A percentile compares a stretch with the other conserved stretches of the same genome.
These are phyloP conservation scores for Clarias batrachus DNA, from an alignment of 2,113 vertebrate genomes.

Conservation along the genomic window DNA sequence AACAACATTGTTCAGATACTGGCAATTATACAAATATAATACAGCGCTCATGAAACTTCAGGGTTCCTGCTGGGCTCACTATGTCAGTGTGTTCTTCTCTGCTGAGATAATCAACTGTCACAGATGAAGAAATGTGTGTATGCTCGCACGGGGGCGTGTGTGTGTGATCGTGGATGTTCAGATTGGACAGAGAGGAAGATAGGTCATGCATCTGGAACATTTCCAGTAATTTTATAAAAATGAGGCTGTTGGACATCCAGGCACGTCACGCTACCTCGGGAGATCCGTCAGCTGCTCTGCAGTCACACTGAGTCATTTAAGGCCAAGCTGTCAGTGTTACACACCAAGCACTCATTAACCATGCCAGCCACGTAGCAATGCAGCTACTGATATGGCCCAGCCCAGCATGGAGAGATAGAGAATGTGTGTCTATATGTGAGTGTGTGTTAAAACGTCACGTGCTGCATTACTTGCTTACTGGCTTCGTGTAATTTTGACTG, in stretches of 20 bases:
- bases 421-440: background rate
- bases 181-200: background rate
- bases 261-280: background rate
- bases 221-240: conserved; percentile 16
- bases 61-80: background rate
- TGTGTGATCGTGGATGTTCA: conserved; percentile 5
- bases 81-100: background rate
- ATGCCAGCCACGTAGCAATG: conserved; percentile 23
- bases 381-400: conserved; percentile 34
- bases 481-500: background rate
- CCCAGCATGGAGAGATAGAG: background rate
- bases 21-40: no score
- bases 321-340: conserved; percentile 12
- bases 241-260: background rate
- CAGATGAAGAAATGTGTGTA: background rate
- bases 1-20: no score
- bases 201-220: background rate
- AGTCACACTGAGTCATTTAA: background rate
- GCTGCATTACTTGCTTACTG: background rate
- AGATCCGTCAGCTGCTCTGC: background rate
- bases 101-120: conserved; percentile 20
- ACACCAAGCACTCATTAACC: conserved; percentile 14
- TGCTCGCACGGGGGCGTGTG: no score
- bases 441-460: background rate
- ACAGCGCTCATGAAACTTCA: no score